A percentile compares a stretch with the other conserved stretches of the same genome.
Conservation (phyloP, 1,140 invertebrate genomes). For the Euwallacea fornicatus region DNA sequence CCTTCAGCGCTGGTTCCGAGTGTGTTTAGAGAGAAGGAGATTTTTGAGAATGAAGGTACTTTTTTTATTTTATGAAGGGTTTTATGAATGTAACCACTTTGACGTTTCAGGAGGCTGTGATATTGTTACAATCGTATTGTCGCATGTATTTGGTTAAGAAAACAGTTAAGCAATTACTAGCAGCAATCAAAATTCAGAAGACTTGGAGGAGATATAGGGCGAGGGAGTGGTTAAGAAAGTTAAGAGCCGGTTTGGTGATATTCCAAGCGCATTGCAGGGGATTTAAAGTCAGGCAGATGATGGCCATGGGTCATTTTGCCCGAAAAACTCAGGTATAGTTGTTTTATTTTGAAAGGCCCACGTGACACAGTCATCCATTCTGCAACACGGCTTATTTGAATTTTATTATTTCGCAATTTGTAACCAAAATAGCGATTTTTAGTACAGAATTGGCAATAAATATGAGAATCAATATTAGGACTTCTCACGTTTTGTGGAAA, state of each 20-base stretch:
- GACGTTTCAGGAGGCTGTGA: conserved; percentile 60
- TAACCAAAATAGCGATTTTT: too few relatives aligned
- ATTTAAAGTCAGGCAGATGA: conserved; percentile 59
- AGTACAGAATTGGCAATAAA: too few relatives aligned
- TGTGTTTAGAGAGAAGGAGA: conserved; percentile 73
- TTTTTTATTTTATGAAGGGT: neutral
- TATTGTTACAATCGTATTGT: conserved; percentile 78
- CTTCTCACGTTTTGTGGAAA: too few relatives aligned
- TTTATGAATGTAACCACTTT: conserved; percentile 54
- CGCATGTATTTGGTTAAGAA: conserved; percentile 64
- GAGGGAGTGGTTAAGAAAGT: conserved; percentile 66
- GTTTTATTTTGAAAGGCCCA: too few relatives aligned
- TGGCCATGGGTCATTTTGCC: conserved; percentile 43
- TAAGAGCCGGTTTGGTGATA: conserved; percentile 61
- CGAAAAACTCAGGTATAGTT: conserved; percentile 29
- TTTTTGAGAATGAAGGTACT: conserved; percentile 66
- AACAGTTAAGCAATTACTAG: conserved; percentile 56
- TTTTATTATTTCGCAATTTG: too few relatives aligned
- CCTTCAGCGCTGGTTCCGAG: conserved; percentile 90
- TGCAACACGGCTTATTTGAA: too few relatives aligned
- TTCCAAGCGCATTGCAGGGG: conserved; percentile 77
- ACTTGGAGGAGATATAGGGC: conserved; percentile 70
- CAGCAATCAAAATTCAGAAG: conserved; percentile 76
- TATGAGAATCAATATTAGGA: too few relatives aligned
- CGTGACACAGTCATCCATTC: too few relatives aligned